Evolutionary conservation across 1,140 invertebrate species (phyloP), one percentile per base, ranked within the genome.

Genomic region (Drosophila lacteicornis): DNA sequence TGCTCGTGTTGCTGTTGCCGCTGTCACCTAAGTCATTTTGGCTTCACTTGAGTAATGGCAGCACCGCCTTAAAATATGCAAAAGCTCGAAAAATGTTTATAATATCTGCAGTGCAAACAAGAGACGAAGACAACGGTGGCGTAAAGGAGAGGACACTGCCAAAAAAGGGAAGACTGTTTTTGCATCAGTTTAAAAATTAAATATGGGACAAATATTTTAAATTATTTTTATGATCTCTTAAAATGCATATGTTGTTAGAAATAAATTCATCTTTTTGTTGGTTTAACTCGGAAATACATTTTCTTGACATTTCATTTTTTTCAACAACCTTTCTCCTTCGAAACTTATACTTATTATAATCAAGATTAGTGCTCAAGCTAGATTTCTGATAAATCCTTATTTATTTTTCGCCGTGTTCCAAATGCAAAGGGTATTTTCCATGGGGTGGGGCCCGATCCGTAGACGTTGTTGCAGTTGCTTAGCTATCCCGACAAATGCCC

Each of bases 1-100:
- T 42, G 38, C 17, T n/a, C 53, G 53, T 66, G 57, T 13, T 46
- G 33, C 49, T 65, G 50, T 42, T 53, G 49, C 36, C 51, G 30
- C 81, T 85, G 83, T 85, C 83, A 83, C 76, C 83, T 79, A 76
- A 86, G 75, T 70, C 69, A 79, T 75, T 85, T 79, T 58, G 57
- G 63, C 62, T 53, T 55, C 75, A 70, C 74, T 88, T 90, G 85
- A 90, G 68, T 78, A 84, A 88, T 84, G 74, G 53, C 68, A 74
- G 66, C 66, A 57, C 46, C 61, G 69, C 51, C 66, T 71, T 88
- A 65, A 90, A 88, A 84, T 88, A 84, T 88, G 80, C 85, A 84
- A 68, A 81, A 88, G 70, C 75, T 78, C 74, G 76, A 84, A 90
- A 88, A 88, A 90, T 88, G 81, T 79, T 90, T 88, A 88, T 79